Evolutionary conservation across 2,888 invertebrate genomes (phyloP).

Genomic region (Entomobrya multifasciata): DNA sequence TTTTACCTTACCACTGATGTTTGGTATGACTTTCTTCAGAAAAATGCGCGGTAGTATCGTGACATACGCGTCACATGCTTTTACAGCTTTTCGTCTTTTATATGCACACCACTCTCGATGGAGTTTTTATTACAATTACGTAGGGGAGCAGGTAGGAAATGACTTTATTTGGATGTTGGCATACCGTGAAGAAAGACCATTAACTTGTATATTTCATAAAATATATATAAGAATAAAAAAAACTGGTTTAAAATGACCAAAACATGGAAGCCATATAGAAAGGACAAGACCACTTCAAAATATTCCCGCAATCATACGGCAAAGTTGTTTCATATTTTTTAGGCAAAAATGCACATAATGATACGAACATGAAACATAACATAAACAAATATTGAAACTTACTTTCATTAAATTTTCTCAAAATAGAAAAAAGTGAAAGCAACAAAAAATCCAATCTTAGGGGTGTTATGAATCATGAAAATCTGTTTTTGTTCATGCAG

Average conservation of each 20-base stretch:
- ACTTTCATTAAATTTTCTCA: too few relatives aligned
- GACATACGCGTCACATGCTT: conserved; percentile 21
- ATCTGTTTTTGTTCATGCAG: too few relatives aligned
- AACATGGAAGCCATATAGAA: neutral
- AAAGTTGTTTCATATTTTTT: conserved; percentile 5
- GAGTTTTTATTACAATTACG: conserved; percentile 66
- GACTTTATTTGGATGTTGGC: conserved; percentile 50
- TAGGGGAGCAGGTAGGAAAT: conserved; percentile 61
- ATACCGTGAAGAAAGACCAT: conserved; percentile 63
- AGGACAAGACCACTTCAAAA: neutral
- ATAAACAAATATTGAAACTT: too few relatives aligned
- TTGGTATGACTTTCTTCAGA: neutral
- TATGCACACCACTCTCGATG: conserved; percentile 24
- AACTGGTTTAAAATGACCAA: conserved; percentile 5
- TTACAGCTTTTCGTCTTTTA: conserved; percentile 8
- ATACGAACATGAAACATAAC: too few relatives aligned
- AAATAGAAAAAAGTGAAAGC: too few relatives aligned
- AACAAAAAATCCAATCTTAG: too few relatives aligned
- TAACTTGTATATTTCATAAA: conserved; percentile 48
- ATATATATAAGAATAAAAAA: too few relatives aligned
- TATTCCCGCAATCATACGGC: too few relatives aligned
- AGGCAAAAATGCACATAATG: too few relatives aligned
- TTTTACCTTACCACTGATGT: neutral
- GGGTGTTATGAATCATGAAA: too few relatives aligned
- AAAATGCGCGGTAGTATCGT: neutral